Percentiles rank a stretch among this genome's conserved stretches.
phyloP scores from a whole-genome alignment of 2,888 invertebrate genomes.

The Caenorhabditis uteleia region DNA sequence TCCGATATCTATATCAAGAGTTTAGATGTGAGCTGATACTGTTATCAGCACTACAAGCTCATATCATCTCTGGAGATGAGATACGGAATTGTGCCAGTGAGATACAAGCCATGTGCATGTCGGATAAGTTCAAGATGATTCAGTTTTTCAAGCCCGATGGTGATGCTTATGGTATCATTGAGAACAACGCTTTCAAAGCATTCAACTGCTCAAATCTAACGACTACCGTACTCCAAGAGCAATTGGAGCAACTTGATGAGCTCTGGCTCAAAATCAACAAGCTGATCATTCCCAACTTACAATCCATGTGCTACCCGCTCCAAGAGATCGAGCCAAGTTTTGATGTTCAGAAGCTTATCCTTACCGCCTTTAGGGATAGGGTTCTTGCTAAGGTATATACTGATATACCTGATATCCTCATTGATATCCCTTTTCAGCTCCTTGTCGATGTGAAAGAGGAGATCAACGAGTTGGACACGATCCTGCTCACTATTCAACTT shows the following conservation, averaged over 20 bases:
- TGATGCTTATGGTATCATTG: conserved; percentile 35
- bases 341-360: conserved; percentile 39
- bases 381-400: conserved; percentile 38
- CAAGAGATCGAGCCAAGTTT: conserved; percentile 31
- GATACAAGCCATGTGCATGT: conserved; percentile 9
- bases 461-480: conserved; percentile 37
- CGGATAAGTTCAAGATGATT: conserved; percentile 21
- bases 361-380: conserved; percentile 46
- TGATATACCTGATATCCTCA: not conserved
- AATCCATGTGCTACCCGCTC: conserved; percentile 41
- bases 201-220: conserved; percentile 36
- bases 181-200: conserved; percentile 46
- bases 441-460: conserved; percentile 22
- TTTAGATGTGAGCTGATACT: conserved; percentile 30
- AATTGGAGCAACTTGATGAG: conserved; percentile 13
- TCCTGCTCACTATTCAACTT: conserved; percentile 38
- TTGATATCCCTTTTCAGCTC: conserved; percentile 24
- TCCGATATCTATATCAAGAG: not conserved
- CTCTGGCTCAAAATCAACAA: conserved; percentile 36
- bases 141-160: conserved; percentile 33
- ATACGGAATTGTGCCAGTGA: conserved; percentile 30
- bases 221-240: conserved; percentile 16
- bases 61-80: conserved; percentile 20
- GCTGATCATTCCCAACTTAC: conserved; percentile 35
- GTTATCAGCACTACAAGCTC: conserved; percentile 30